Conservation (phyloP, 2,797 vertebrate genomes). For the Garrulus glandarius region DNA sequence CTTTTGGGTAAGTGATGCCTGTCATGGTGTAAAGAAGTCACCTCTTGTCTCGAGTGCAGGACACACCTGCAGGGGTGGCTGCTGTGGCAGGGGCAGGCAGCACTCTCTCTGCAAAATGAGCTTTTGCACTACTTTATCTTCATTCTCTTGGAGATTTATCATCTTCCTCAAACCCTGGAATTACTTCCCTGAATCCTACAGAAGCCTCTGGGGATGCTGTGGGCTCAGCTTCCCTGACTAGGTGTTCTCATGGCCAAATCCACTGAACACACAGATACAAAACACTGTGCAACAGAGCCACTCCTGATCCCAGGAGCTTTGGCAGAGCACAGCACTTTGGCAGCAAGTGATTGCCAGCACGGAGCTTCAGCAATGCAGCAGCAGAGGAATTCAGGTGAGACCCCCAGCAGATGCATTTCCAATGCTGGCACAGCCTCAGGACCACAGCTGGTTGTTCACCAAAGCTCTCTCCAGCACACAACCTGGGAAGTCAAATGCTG, state of each 20-base stretch:
- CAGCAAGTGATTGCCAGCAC: background rate
- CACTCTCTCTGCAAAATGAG: background rate
- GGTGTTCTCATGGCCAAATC: background rate
- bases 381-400: background rate
- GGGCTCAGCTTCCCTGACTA: background rate
- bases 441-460: fast-evolving
- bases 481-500: background rate
- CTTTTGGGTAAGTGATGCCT: background rate
- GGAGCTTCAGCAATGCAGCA: background rate
- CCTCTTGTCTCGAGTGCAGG: background rate
- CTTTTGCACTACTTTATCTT: background rate
- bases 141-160: background rate
- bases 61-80: background rate
- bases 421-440: background rate
- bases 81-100: background rate
- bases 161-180: background rate
- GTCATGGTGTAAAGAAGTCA: fast-evolving
- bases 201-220: fast-evolving
- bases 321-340: background rate
- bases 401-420: background rate
- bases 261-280: background rate
- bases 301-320: background rate
- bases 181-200: background rate
- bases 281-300: fast-evolving
- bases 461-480: background rate